Base-by-base conservation (phyloP, 2,797 vertebrate species). In the Arrhamphus sclerolepis region DNA sequence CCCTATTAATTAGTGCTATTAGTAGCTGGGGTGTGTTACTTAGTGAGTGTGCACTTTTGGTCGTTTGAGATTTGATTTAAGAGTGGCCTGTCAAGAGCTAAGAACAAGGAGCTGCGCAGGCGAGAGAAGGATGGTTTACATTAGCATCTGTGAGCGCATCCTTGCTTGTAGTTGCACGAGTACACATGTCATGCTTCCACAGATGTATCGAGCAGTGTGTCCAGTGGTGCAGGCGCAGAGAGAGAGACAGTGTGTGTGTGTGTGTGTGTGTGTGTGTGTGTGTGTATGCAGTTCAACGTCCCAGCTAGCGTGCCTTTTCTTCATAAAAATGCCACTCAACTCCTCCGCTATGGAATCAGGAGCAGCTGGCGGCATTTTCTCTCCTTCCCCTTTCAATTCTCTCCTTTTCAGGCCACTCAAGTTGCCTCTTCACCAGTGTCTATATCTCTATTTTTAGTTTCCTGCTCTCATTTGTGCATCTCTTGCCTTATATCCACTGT, bases 1-100 rank as follows among this genome's bases (percentile, higher is more conserved):
- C 81, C 84, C 85, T 79, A 87, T 90, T 90, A 90, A 92, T 92
- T 91, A 89, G 85, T 59, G 70, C 85, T 83, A 87, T 88, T 87
- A 90, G 83, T 75, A 82, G 80, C 46, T 65, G 71, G 66, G 80
- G 72, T 81, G 70, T 77, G 82, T 80, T 81, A 75, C 71, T 72
- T 46, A 46, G 57, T 42, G 58, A 61, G 70, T 48, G 56, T 43
- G 64, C 47, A 65, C 55, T 64, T 81, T 65, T 60, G 77, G 74
- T 73, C 65, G 54, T 81, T 78, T 74, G 74, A 80, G 82, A 76
- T 76, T 80, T 70, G 66, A 78, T 78, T 83, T 88, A 67, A 89
- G 88, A 86, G 77, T 63, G 70, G 76, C 76, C 85, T 50, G 51
- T 78, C 73, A 66, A 84, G 53, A 73, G 71, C 57, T 51, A n/a